phyloP scores from a whole-genome alignment of 2,113 vertebrate species.

The Tychaedon coryphoeus region DNA sequence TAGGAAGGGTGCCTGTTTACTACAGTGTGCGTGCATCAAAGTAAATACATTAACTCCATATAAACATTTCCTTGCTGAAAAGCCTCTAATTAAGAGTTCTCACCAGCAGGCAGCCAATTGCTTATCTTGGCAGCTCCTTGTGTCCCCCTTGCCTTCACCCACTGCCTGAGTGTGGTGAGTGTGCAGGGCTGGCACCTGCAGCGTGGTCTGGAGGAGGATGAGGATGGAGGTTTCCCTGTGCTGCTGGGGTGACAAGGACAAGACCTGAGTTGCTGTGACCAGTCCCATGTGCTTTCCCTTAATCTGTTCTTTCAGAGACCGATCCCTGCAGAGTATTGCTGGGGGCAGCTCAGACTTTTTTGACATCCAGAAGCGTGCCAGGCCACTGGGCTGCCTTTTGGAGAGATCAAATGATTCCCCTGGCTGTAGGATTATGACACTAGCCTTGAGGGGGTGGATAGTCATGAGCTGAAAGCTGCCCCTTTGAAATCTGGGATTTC shows the following conservation, averaged over 20 bases:
- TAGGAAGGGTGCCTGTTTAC: not conserved
- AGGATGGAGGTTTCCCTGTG: not conserved
- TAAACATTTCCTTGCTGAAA: not conserved
- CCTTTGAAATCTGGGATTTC: conserved; percentile 54
- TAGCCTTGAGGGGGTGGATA: conserved; percentile 20
- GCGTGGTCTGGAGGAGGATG: not conserved
- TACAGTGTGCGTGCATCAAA: not conserved
- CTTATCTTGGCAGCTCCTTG: not conserved
- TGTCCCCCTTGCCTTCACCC: not conserved
- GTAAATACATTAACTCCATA: not conserved
- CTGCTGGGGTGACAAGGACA: not conserved
- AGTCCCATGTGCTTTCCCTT: not conserved
- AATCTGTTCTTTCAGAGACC: conserved; percentile 12
- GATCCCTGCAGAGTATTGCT: conserved; percentile 10
- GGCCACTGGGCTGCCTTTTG: conserved; percentile 31
- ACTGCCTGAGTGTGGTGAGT: accelerated
- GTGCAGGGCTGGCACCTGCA: not conserved
- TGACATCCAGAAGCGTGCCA: conserved; percentile 44
- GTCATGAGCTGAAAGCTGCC: conserved; percentile 16
- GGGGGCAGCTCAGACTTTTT: not conserved
- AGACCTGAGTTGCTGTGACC: not conserved
- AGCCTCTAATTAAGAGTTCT: conserved; percentile 25
- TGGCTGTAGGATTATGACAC: conserved; percentile 39
- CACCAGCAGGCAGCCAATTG: not conserved
- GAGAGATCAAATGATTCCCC: conserved; percentile 13